These are phyloP conservation scores for Hypomecis punctinalis DNA, from an alignment of 2,888 invertebrate genomes.

Conservation along the genomic window DNA sequence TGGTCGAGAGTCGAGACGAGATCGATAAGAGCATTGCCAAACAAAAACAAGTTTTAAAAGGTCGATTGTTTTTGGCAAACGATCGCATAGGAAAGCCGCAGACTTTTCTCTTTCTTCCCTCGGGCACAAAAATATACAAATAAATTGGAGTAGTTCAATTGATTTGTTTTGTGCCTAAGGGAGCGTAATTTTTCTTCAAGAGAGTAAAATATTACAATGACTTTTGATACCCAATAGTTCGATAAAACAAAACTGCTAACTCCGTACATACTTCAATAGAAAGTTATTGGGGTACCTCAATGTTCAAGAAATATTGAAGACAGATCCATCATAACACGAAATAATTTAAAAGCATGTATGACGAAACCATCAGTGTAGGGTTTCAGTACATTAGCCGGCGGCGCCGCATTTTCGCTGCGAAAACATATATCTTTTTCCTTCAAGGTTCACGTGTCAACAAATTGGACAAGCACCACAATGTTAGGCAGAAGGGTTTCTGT, in stretches of 20 bases:
- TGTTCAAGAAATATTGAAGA: neutral
- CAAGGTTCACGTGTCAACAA: conserved; percentile 35
- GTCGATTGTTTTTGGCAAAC: conserved; percentile 23
- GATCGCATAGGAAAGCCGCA: neutral
- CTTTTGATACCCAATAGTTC: too few relatives aligned
- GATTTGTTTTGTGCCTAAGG: neutral
- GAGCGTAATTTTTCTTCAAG: too few relatives aligned
- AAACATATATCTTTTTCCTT: conserved; percentile 54
- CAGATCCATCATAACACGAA: conserved; percentile 11
- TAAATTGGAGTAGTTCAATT: neutral
- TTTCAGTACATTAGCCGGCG: conserved; percentile 53
- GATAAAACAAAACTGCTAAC: neutral
- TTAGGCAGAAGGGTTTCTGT: neutral
- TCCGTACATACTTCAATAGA: neutral
- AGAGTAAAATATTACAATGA: too few relatives aligned
- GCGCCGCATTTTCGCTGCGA: conserved; percentile 50
- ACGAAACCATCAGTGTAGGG: conserved; percentile 47
- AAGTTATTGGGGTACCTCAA: neutral
- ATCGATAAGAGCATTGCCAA: conserved; percentile 19
- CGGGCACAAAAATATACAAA: neutral
- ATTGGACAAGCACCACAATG: conserved; percentile 24
- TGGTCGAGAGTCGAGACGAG: conserved; percentile 4
- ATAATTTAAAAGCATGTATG: conserved; percentile 29
- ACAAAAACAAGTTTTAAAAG: conserved; percentile 12
- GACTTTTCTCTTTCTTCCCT: neutral